A percentile compares a stretch with the other conserved stretches of the same genome.
phyloP scores from a whole-genome alignment of 2,888 invertebrate species.

The Exephanes ischioxanthus region DNA sequence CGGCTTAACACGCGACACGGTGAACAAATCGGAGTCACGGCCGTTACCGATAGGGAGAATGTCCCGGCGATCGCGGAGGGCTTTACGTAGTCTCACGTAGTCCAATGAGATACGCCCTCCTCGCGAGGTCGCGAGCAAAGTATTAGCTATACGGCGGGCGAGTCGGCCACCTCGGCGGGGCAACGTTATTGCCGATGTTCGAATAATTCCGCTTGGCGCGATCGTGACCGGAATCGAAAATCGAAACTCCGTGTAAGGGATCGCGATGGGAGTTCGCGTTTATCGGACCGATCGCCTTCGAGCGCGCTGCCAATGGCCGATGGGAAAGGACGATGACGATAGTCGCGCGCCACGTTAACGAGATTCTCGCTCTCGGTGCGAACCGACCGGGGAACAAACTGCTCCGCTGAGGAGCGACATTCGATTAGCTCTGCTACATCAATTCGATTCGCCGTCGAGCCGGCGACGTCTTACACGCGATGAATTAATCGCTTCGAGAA shows the following conservation, averaged over 20 bases:
- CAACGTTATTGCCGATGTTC: constrained; percentile 62
- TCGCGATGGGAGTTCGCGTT: constrained; percentile 45
- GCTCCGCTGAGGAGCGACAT: constrained; percentile 29
- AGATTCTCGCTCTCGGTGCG: constrained; percentile 25
- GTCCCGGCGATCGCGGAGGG: constrained; percentile 25
- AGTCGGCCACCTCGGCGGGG: constrained; percentile 38
- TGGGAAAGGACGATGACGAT: constrained; percentile 46
- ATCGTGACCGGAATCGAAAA: constrained; percentile 67
- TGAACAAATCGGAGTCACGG: constrained; percentile 6
- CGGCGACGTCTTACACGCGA: constrained; percentile 23
- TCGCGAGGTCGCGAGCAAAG: constrained; percentile 37
- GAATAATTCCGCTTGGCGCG: constrained; percentile 61
- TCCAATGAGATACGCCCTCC: constrained; percentile 39
- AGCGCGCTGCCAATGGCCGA: constrained; percentile 53
- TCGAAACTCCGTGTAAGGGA: constrained; percentile 51
- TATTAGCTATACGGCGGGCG: constrained; percentile 2
- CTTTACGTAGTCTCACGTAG: constrained; percentile 52
- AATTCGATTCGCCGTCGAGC: constrained; percentile 33
- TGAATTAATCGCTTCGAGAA: constrained; percentile 29
- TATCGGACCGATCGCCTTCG: constrained; percentile 59
- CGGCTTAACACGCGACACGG: neutral
- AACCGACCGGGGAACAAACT: constrained; percentile 29
- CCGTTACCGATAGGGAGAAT: constrained; percentile 43
- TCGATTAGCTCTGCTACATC: constrained; percentile 39
- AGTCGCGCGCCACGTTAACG: constrained; percentile 33